Base-by-base conservation (phyloP, 2,797 vertebrate genomes). In the Poecilia gillii region DNA sequence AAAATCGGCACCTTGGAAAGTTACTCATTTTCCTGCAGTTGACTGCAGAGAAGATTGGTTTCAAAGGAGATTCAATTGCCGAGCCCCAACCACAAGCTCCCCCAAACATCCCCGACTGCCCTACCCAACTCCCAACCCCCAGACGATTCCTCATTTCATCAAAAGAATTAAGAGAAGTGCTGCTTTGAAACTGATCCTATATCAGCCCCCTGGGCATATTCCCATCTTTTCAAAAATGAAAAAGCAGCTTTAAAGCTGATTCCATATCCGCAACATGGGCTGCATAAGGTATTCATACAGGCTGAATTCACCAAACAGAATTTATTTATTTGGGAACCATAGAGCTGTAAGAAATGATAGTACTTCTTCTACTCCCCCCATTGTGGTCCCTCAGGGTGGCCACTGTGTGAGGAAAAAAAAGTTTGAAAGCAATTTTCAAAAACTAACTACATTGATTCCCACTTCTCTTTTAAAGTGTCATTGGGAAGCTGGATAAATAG, bases 171-270 rank as follows among this genome's bases (percentile, higher is more conserved):
- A 20, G 43, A 47, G 75, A 57, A 82, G 43, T 31, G n/a, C 23
- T 62, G 51, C 77, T 72, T 75, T 75, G 72, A 82, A 79, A 66
- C 55, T 51, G 74, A 84, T 86, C 78, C 66, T 23, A 62, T 57
- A 86, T 82, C 78, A 78, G 78, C 72, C 83, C 84, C 70, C 33
- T n/a, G 62, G 84, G 84, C 53, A 73, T 74, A 47, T 80, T 68
- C 53, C 49, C 36, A 71, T 71, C 41, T 79, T 73, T 73, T 74
- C 46, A 5, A 64, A 64, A 82, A 71, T 12, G 55, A 47, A 71
- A 76, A 62, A 76, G 68, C 53, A 39, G 41, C 75, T 73, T 83
- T 71, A 79, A 84, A 88, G 62, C 55, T 71, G 57, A 85, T 82
- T 76, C 79, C 43, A 71, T 49, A 74, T 84, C 79, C 74, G 66